Base-by-base conservation (phyloP, 1,140 invertebrate genomes). In the Pectinophora gossypiella region DNA sequence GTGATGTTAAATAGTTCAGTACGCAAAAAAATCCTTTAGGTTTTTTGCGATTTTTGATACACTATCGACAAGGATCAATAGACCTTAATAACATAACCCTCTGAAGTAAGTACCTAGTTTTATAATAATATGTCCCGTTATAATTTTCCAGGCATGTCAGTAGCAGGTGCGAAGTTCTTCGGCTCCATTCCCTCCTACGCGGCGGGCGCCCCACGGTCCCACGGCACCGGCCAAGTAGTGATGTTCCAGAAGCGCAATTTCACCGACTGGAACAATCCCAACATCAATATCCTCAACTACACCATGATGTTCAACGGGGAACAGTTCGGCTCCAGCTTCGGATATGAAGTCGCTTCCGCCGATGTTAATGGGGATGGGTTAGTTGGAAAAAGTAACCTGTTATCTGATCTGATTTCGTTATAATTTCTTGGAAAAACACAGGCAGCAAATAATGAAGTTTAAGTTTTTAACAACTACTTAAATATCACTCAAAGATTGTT, bases 331-430 rank as follows among this genome's bases (percentile, higher is more conserved):
- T 96, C 95, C 2, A 95, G 94, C 74, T 98, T 95, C 81, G 96
- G 97, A 40, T 98, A 97, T 72, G 94, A 96, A 88, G 82, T 98
- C 3, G 88, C 94, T 3, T 90, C 93, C 2, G 92, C 94, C 13
- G 96, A 98, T 87, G 87, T 97, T 2, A 97, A 98, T 74, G 94
- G 94, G 9, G 96, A 98, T 81, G 92, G 92, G 92, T 96, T 89
- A 87, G 87, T 64, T n/a, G n/a, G n/a, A n/a, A n/a, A n/a, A n/a
- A n/a, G n/a, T n/a, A n/a, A n/a, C n/a, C n/a, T n/a, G n/a, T n/a
- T n/a, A n/a, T n/a, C n/a, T n/a, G n/a, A n/a, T n/a, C n/a, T n/a
- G n/a, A n/a, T n/a, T n/a, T n/a, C n/a, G n/a, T n/a, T n/a, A n/a
- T n/a, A n/a, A n/a, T n/a, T n/a, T n/a, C n/a, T n/a, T n/a, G n/a